Evolutionary conservation across 2,888 invertebrate genomes (phyloP).

Genomic region (Acanthosepion lycidas): DNA sequence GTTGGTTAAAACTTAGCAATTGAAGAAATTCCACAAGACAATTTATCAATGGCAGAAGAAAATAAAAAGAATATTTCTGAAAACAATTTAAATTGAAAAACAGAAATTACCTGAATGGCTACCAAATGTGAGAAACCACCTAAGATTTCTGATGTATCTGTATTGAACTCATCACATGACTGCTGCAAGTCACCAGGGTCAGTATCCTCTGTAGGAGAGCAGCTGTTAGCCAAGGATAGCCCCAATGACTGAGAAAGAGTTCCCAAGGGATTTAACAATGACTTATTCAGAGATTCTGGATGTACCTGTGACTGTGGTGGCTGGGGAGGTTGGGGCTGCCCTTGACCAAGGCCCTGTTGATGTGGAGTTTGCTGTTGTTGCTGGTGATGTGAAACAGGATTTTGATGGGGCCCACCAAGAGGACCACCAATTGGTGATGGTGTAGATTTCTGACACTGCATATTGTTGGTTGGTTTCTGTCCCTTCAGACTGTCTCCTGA

Average conservation of each 20-base stretch:
- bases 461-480: constrained; percentile 34
- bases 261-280: constrained; percentile 4
- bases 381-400: constrained; percentile 54
- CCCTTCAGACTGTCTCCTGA: constrained; percentile 36
- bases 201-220: constrained; percentile 42
- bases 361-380: constrained; percentile 70
- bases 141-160: constrained; percentile 58
- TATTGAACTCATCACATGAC: constrained; percentile 56
- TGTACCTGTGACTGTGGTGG: constrained; percentile 51
- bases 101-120: constrained; percentile 58
- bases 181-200: constrained; percentile 1
- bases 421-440: constrained; percentile 39
- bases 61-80: background rate
- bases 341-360: constrained; percentile 54
- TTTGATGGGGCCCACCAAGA: background rate
- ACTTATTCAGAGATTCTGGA: constrained; percentile 43
- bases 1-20: too few species aligned
- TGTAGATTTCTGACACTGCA: constrained; percentile 42
- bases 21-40: too few species aligned
- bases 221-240: constrained; percentile 23
- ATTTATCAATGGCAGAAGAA: background rate
- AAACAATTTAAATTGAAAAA: background rate
- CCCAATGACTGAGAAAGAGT: background rate
- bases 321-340: constrained; percentile 37
- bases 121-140: constrained; percentile 59